Conservation (phyloP, 2,888 invertebrate species). For the Xanthorhoe spadicearia region DNA sequence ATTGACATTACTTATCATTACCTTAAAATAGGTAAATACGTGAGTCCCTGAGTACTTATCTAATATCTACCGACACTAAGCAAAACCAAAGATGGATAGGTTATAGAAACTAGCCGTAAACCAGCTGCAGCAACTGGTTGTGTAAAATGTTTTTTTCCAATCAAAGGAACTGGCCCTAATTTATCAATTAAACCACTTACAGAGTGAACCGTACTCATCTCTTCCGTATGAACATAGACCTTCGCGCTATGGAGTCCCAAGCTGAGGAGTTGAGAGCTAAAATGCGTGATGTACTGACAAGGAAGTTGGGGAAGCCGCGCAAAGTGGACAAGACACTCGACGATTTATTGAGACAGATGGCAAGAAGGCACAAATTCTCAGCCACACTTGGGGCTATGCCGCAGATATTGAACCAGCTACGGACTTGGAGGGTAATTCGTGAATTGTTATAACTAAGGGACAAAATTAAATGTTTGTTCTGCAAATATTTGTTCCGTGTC, state of each 20-base stretch:
- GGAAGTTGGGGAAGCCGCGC: slow-evolving; percentile 73
- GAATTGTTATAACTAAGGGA: too few species aligned
- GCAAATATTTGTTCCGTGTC: too few species aligned
- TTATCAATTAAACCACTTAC: slow-evolving; percentile 4
- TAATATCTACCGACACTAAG: too few species aligned
- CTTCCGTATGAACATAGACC: slow-evolving; percentile 88
- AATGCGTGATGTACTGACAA: slow-evolving; percentile 73
- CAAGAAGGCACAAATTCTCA: slow-evolving; percentile 73
- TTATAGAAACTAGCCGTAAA: too few species aligned
- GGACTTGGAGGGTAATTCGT: slow-evolving; percentile 65
- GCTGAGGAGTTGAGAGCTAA: slow-evolving; percentile 83
- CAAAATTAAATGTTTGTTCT: too few species aligned
- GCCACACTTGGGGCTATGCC: slow-evolving; percentile 60
- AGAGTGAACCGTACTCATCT: slow-evolving; percentile 88
- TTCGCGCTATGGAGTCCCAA: slow-evolving; percentile 86
- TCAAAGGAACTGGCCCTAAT: too few species aligned
- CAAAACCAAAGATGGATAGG: too few species aligned
- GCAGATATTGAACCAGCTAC: slow-evolving; percentile 63
- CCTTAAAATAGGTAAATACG: too few species aligned
- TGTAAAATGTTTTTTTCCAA: too few species aligned
- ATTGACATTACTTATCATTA: too few species aligned
- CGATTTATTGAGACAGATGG: slow-evolving; percentile 72
- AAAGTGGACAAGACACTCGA: slow-evolving; percentile 73
- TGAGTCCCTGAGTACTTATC: too few species aligned
- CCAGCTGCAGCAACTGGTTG: too few species aligned